A percentile compares a stretch with the other conserved stretches of the same genome.
Evolutionary conservation across 2,797 vertebrate species (phyloP).

Genomic region (Anas acuta): DNA sequence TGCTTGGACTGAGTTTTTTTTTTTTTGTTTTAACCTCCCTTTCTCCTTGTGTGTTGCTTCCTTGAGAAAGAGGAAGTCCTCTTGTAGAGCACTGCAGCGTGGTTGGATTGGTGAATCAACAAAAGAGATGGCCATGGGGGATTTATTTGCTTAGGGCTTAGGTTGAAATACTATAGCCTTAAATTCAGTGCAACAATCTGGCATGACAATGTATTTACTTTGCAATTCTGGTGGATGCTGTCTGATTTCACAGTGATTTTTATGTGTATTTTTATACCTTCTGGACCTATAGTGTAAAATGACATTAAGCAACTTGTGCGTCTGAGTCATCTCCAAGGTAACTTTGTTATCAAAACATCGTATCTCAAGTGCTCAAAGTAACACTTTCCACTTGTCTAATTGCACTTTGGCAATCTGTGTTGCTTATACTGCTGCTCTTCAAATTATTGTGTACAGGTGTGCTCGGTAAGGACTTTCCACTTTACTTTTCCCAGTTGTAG

Average conservation of each 20-base stretch:
- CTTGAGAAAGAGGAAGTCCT: neutral
- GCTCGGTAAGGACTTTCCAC: constrained; percentile 5
- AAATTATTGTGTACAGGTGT: constrained; percentile 49
- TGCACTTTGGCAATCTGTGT: constrained; percentile 42
- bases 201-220: neutral
- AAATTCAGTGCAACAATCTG: neutral
- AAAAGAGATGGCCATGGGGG: neutral
- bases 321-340: constrained; percentile 8
- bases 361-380: constrained; percentile 58
- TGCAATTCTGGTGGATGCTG: neutral
- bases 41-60: neutral
- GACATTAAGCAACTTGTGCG: neutral
- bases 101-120: neutral
- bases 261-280: neutral
- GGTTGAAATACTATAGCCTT: neutral
- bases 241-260: constrained; percentile 21
- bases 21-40: neutral
- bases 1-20: neutral
- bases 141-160: neutral
- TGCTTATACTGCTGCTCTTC: neutral
- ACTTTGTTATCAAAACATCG: constrained; percentile 58
- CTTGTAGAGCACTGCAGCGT: neutral
- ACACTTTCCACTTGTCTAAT: constrained; percentile 45
- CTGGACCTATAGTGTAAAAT: neutral
- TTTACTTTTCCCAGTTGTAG: constrained; percentile 61